These are phyloP conservation scores for Standfussiana lucernea DNA, from an alignment of 2,888 invertebrate species.

Conservation along the genomic window DNA sequence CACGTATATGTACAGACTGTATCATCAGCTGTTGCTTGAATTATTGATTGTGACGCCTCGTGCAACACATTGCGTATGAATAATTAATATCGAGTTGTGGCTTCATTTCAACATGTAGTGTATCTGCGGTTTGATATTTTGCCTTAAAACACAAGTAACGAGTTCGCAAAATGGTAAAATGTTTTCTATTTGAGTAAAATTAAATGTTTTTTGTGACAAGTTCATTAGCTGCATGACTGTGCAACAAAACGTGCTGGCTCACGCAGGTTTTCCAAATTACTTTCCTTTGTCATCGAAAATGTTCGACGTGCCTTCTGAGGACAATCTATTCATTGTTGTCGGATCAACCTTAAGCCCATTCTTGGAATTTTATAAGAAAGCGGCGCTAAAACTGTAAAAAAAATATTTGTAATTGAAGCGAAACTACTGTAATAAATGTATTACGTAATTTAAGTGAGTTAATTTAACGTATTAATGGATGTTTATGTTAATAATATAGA, in stretches of 20 bases:
- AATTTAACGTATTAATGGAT: slow-evolving; percentile 40
- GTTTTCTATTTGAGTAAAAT: slow-evolving; percentile 55
- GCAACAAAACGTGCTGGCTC: slow-evolving; percentile 72
- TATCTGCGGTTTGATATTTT: slow-evolving; percentile 64
- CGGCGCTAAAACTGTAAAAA: slow-evolving; percentile 18
- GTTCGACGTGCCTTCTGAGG: slow-evolving; percentile 68
- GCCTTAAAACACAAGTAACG: slow-evolving; percentile 46
- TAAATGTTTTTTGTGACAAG: slow-evolving; percentile 69
- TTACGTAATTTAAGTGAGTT: slow-evolving; percentile 19
- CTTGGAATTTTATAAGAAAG: slow-evolving; percentile 45
- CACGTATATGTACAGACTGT: slow-evolving; percentile 48
- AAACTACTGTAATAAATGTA: slow-evolving; percentile 29
- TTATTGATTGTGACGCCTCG: slow-evolving; percentile 72
- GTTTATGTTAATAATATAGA: slow-evolving; percentile 40
- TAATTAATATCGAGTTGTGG: slow-evolving; percentile 71
- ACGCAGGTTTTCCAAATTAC: slow-evolving; percentile 77
- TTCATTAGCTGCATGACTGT: slow-evolving; percentile 77
- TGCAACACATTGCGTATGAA: slow-evolving; percentile 69
- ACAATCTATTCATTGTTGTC: slow-evolving; percentile 67
- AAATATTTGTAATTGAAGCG: slow-evolving; percentile 11
- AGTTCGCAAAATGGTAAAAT: slow-evolving; percentile 39
- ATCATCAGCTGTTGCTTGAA: slow-evolving; percentile 70
- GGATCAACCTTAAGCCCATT: slow-evolving; percentile 60
- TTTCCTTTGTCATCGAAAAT: slow-evolving; percentile 79
- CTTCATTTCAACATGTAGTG: slow-evolving; percentile 66